Base-by-base conservation (phyloP, 2,888 invertebrate genomes). In the Villa cingulata region DNA sequence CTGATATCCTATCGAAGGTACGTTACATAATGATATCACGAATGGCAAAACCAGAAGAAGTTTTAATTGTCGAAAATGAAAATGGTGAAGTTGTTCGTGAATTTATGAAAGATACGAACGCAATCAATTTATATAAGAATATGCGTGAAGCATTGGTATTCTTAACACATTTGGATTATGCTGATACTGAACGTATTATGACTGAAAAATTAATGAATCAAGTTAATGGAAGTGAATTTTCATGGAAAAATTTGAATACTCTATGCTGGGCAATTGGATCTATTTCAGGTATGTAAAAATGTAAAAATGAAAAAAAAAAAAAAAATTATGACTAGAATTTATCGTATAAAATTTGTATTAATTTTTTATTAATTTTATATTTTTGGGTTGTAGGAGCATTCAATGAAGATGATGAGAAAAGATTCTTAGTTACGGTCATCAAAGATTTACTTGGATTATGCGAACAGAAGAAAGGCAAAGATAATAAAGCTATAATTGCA, bases 41-140 rank as follows among this genome's bases (percentile, higher is more conserved):
- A 59, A 99, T 99, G 98, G 98, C 97, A 17, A 97, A 96, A 68
- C 98, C 98, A 1, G 98, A 99, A 71, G 98, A 99, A 73, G 98
- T 99, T 34, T 76, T 99, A 51, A 95, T 99, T 41, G 97, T 99
- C 37, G 98, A 99, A 71, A 99, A 98, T 73, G 98, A 99, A 66
- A 96, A 98, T 70, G 97, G 97, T 37, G 97, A 98, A 73, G 95
- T 98, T 51, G 97, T 99, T 12, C 75, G 98, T 53, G 98, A 99
- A 70, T 96, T 98, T 66, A 97, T 99, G 92, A 98, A 97, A 72
- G 98, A 99, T 70, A 99, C 98, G 36, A 98, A 99, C 74, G 89
- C 97, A 36, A 98, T 99, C 60, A 96, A 95, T 73, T 76, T 99
- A 64, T 98, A 98, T 72, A 97, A 96, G 72, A 98, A 94, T 66